These are phyloP conservation scores for Saimiri boliviensis DNA, from an alignment of 2,113 vertebrate species.

Conservation along the genomic window DNA sequence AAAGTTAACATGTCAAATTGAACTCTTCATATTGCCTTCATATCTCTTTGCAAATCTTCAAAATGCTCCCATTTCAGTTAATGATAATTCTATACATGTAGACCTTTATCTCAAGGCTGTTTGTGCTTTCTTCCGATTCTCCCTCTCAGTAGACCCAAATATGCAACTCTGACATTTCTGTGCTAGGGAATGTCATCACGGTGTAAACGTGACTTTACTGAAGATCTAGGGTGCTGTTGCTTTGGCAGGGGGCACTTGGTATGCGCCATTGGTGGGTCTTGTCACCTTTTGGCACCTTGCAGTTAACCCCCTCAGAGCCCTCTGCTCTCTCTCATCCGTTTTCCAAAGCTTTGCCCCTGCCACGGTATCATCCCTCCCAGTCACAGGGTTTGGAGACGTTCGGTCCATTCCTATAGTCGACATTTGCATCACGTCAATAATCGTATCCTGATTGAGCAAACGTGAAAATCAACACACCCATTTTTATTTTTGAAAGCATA, in stretches of 20 bases:
- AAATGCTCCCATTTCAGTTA: not conserved
- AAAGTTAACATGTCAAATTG: not conserved
- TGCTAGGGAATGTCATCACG: not conserved
- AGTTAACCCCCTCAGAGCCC: not conserved
- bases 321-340: not conserved
- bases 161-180: not conserved
- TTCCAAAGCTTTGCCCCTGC: not conserved
- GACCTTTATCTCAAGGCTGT: not conserved
- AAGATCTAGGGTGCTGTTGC: not conserved
- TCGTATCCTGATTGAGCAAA: not conserved
- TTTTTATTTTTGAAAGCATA: not conserved
- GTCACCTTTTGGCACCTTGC: accelerated
- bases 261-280: not conserved
- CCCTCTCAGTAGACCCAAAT: not conserved
- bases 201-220: not conserved
- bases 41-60: not conserved
- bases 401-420: not conserved
- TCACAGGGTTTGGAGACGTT: not conserved
- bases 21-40: not conserved
- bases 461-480: not conserved
- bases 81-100: not conserved
- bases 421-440: not conserved
- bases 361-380: not conserved
- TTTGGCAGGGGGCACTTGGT: not conserved
- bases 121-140: not conserved